These are phyloP conservation scores for Lypha dubia DNA, from an alignment of 2,888 invertebrate species.

Conservation along the genomic window DNA sequence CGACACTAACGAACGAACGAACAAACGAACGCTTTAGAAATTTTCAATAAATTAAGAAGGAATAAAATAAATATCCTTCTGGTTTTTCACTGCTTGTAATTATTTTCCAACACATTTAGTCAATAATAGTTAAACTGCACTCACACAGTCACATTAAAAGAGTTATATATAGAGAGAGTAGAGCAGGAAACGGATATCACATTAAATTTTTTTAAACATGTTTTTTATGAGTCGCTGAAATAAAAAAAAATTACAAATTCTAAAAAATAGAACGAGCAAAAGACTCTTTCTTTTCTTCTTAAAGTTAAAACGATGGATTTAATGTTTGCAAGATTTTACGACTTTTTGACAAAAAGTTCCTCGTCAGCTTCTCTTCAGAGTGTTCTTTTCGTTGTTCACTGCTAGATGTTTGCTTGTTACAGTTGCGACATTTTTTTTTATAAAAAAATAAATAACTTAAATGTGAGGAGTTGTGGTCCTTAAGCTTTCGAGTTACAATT, in stretches of 20 bases:
- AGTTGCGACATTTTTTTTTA: not conserved
- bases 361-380: not conserved
- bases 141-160: not conserved
- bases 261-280: slow-evolving; percentile 54
- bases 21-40: not conserved
- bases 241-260: not conserved
- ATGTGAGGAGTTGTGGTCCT: not conserved
- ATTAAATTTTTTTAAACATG: slow-evolving; percentile 21
- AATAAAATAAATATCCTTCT: not conserved
- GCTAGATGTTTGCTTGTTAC: not conserved
- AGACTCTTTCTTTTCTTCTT: no score
- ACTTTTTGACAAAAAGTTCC: slow-evolving; percentile 33
- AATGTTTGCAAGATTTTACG: slow-evolving; percentile 55
- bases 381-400: not conserved
- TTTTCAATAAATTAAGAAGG: not conserved
- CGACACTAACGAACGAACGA: no score
- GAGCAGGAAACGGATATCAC: slow-evolving; percentile 64
- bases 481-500: slow-evolving; percentile 5
- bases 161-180: not conserved
- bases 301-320: slow-evolving; percentile 60
- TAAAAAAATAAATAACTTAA: slow-evolving; percentile 29
- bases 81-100: slow-evolving; percentile 1
- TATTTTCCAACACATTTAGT: slow-evolving; percentile 12
- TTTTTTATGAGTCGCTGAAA: slow-evolving; percentile 6
- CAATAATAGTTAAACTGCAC: not conserved